Base-by-base conservation (phyloP, 1,140 invertebrate species). In the Brachionus angularis region DNA sequence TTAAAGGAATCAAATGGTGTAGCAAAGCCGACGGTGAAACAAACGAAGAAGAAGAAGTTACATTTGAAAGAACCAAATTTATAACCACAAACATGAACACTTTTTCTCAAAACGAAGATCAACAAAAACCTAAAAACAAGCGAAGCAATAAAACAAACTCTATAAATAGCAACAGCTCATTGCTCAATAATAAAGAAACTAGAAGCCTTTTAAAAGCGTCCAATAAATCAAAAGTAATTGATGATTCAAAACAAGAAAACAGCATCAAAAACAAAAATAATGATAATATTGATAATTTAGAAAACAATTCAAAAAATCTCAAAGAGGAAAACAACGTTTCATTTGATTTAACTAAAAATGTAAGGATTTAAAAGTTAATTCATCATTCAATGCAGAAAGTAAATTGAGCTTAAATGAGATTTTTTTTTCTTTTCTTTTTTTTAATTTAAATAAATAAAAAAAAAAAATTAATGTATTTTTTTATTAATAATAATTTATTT, bases 1-100 rank as follows among this genome's bases (percentile, higher is more conserved):
- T 67, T 29, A 36, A 36, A 25, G 34, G 18, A 10, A 58, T 58
- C n/a, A 58, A 58, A 39, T 58, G 53, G 53, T 58, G 53, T 36
- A 39, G 16, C n/a, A 58, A 58, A 58, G 18, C 33, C 5, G 18
- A 58, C 5, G 8, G 5, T 18, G 33, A 36, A 18, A 36, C 18
- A n/a, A 18, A 5, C n/a, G 7, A 23, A n/a, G 36, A 58, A 8
- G 53, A 58, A 25, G 53, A 58, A 14, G 49, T 42, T n/a, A 42
- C 10, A 42, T 42, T 42, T 5, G 3, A n/a, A 42, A 14, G 10
- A 42, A 14, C 3, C 39, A 42, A 42, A 42, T 3, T 42, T 14
- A 14, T 14, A 14, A 7, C 39, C 10, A 42, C 14, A n/a, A 42
- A 7, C 39, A 42, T 7, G 39, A 14, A 7, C 8, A 42, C 10